Evolutionary conservation across 2,113 vertebrate species (phyloP).

Genomic region (Myxocyprinus asiaticus): DNA sequence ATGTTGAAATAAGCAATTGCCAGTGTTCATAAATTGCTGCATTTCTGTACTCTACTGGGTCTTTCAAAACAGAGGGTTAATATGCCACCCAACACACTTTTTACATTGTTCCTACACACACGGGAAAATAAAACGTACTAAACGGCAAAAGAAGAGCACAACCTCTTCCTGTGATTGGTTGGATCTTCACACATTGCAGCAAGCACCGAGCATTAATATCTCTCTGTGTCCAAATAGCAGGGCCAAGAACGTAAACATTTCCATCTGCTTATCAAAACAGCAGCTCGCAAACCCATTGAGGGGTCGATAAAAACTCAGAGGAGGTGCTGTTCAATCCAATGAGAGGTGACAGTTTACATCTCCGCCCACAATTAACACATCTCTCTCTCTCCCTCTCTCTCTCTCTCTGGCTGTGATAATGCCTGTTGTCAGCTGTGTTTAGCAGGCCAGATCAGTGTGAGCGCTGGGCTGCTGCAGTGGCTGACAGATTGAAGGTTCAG

Average conservation of each 20-base stretch:
- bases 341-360: constrained; percentile 99
- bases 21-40: too few relatives aligned
- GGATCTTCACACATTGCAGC: background rate
- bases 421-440: constrained; percentile 99
- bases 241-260: constrained; percentile 62
- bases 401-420: constrained; percentile 95
- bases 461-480: constrained; percentile 97
- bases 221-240: constrained; percentile 10
- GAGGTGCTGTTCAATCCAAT: constrained; percentile 94
- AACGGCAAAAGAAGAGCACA: too few relatives aligned
- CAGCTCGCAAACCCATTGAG: constrained; percentile 67
- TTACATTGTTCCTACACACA: too few relatives aligned
- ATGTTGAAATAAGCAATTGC: too few relatives aligned
- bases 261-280: constrained; percentile 75
- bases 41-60: too few relatives aligned
- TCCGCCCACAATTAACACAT: constrained; percentile 99
- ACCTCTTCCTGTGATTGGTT: too few relatives aligned
- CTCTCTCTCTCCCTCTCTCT: constrained; percentile 72
- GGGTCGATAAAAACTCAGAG: constrained; percentile 82
- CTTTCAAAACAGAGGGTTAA: too few relatives aligned
- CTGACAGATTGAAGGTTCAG: constrained; percentile 99
- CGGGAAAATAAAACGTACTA: too few relatives aligned
- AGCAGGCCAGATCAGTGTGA: constrained; percentile 99
- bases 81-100: too few relatives aligned
- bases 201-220: background rate